phyloP scores from a whole-genome alignment of 2,888 invertebrate genomes.

The Cataglyphis livida region DNA sequence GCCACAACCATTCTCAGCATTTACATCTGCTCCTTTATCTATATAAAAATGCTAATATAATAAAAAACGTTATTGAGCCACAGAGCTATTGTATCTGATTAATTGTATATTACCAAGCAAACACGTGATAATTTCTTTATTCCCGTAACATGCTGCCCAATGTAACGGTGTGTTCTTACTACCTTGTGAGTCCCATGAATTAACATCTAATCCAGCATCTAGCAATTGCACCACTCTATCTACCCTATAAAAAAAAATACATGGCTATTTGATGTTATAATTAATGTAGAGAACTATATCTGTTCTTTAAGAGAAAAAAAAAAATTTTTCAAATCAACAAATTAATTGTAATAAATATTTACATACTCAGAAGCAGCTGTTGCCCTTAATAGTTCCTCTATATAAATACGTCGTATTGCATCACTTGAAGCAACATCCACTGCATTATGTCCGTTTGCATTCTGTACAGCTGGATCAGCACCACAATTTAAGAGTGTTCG shows the following conservation, averaged over 20 bases:
- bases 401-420: constrained; percentile 87
- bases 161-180: constrained; percentile 89
- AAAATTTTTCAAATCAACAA: constrained; percentile 35
- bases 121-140: constrained; percentile 87
- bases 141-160: constrained; percentile 89
- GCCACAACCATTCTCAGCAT: constrained; percentile 87
- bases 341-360: constrained; percentile 10
- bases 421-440: constrained; percentile 86
- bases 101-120: constrained; percentile 86
- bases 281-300: background rate
- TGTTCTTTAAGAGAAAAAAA: background rate
- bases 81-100: too few relatives aligned
- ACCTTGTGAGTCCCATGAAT: constrained; percentile 88
- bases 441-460: constrained; percentile 87
- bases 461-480: constrained; percentile 88
- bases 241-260: constrained; percentile 83
- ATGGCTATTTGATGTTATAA: background rate
- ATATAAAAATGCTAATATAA: constrained; percentile 13
- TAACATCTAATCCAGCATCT: constrained; percentile 87
- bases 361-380: constrained; percentile 88
- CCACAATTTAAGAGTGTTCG: constrained; percentile 87
- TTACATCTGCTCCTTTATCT: constrained; percentile 88
- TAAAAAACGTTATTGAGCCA: background rate
- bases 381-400: constrained; percentile 88
- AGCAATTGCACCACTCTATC: constrained; percentile 87